A percentile compares a stretch with the other conserved stretches of the same genome.
phyloP scores from a whole-genome alignment of 2,888 invertebrate genomes.

The Andrena bucephala region DNA sequence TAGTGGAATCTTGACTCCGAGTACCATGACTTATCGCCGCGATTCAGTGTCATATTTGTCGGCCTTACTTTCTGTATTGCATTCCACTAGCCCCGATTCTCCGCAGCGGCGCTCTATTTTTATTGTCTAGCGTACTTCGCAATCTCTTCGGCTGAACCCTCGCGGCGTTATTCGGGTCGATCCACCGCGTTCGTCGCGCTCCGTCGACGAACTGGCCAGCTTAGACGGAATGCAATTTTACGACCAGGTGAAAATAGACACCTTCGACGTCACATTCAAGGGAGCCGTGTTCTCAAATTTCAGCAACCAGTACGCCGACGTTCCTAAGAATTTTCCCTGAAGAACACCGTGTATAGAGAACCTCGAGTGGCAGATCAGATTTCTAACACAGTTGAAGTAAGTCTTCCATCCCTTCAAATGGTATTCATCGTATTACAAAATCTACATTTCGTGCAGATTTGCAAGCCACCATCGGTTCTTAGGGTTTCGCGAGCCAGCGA shows the following conservation, averaged over 20 bases:
- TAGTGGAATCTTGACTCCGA: no score
- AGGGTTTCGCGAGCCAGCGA: not conserved
- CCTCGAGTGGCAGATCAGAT: not conserved
- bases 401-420: no score
- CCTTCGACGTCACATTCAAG: slow-evolving; percentile 4
- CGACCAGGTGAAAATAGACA: slow-evolving; percentile 20
- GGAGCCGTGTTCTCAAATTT: not conserved
- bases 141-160: slow-evolving; percentile 21
- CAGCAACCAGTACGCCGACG: not conserved
- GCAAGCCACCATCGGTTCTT: no score
- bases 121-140: slow-evolving; percentile 42
- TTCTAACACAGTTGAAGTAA: not conserved
- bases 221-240: slow-evolving; percentile 49
- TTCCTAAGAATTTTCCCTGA: not conserved
- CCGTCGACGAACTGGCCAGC: slow-evolving; percentile 20
- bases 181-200: slow-evolving; percentile 7
- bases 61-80: slow-evolving; percentile 22
- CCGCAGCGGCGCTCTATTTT: slow-evolving; percentile 35
- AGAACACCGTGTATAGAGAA: not conserved
- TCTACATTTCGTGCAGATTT: no score
- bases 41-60: slow-evolving; percentile 24
- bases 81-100: slow-evolving; percentile 36
- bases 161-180: slow-evolving; percentile 26
- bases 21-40: slow-evolving; percentile 24
- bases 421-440: no score